Conservation (phyloP, 1,140 invertebrate genomes). For the Brachionus plicatilis region DNA sequence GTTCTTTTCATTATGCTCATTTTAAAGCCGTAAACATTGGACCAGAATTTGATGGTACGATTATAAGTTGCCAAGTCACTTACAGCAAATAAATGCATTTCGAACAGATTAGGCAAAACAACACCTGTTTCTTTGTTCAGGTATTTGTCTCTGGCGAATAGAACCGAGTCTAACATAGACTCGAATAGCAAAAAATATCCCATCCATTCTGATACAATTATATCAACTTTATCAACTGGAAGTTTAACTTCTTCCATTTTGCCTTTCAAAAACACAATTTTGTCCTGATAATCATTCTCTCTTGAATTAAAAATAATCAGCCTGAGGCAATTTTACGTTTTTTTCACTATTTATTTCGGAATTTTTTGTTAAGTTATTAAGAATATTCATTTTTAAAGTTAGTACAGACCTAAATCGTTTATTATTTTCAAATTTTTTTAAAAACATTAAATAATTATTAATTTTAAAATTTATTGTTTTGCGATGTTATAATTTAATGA, state of each 20-base stretch:
- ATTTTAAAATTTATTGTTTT: no score
- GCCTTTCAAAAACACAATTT: constrained; percentile 53
- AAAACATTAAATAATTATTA: no score
- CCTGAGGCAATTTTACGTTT: no score
- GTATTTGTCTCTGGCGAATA: constrained; percentile 52
- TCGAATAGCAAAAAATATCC: constrained; percentile 57
- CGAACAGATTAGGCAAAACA: constrained; percentile 51
- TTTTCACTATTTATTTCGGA: no score
- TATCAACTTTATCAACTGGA: constrained; percentile 52
- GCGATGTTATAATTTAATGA: no score
- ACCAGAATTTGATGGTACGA: constrained; percentile 19
- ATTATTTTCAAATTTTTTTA: no score
- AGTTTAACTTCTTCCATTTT: constrained; percentile 53
- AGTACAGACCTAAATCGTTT: no score
- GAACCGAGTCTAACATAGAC: constrained; percentile 56
- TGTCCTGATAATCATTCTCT: constrained; percentile 52
- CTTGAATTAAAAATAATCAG: constrained; percentile 46
- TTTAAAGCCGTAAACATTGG: constrained; percentile 39
- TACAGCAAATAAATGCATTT: constrained; percentile 47
- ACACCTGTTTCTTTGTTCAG: constrained; percentile 46
- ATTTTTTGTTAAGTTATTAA: no score
- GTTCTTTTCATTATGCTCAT: constrained; percentile 9
- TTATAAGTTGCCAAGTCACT: constrained; percentile 46
- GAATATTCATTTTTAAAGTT: no score
- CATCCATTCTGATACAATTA: constrained; percentile 57